Base-by-base conservation (phyloP, 2,797 vertebrate species). In the Gallirallus australis region DNA sequence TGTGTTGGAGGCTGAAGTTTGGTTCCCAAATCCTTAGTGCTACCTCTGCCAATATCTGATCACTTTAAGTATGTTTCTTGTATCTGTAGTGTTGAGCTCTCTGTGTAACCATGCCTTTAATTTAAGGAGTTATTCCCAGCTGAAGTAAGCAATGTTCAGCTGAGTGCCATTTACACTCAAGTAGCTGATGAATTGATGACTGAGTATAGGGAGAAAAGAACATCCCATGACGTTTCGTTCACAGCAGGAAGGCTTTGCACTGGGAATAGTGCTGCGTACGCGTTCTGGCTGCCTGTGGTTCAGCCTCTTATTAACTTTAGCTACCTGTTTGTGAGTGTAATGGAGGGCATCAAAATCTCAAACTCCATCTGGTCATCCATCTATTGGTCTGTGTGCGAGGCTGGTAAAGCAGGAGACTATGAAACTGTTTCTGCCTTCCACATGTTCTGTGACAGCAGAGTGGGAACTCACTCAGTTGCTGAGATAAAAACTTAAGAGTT, bases 361-460 rank as follows among this genome's bases (percentile, higher is more conserved):
- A 0, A 45, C 39, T 69, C 33, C 31, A 9, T 35, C 48, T 71
- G 60, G 19, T 28, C 37, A n/a, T 68, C 15, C 52, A 3, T 61
- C 8, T 40, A 6, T 47, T 71, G 78, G 12, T 53, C 39, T 80
- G 9, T 56, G n/a, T 61, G 65, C 57, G 57, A 47, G 45, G 27
- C 84, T 47, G 50, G 13, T 20, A 27, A 37, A 87, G 69, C 79
- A 82, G 3, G 2, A 31, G 68, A 2, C 45, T 80, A 47, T 50
- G 66, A 33, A 79, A 63, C 53, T 31, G 27, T 2, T 15, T 52
- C 6, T 15, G 1, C 65, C 78, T 85, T 54, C 69, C 18, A 25
- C 12, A 0, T 5, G 4, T 42, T 76, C 52, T 37, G 1, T 68
- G 33, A 7, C 7, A 4, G 0, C 8, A 24, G 13, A 47, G 8